Percentiles rank a stretch among this genome's conserved stretches.
phyloP scores from a whole-genome alignment of 2,888 invertebrate species.

The Pyrochroa serraticornis region DNA sequence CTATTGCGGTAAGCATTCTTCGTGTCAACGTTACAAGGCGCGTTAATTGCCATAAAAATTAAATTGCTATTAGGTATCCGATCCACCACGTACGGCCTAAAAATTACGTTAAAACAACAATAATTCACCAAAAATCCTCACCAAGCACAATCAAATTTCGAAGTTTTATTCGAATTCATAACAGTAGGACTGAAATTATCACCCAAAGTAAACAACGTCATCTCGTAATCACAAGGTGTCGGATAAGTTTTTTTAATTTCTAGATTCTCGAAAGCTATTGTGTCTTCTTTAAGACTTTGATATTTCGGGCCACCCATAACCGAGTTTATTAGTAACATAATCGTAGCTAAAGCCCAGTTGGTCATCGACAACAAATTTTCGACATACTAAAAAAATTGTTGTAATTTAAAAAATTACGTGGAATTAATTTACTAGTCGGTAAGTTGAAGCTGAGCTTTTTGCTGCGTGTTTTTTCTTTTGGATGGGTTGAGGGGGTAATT shows the following conservation, averaged over 20 bases:
- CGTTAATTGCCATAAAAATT: conserved; percentile 77
- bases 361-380: conserved; percentile 51
- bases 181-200: conserved; percentile 36
- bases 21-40: conserved; percentile 60
- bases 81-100: conserved; percentile 73
- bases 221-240: conserved; percentile 82
- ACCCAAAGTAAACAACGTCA: conserved; percentile 52
- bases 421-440: no score
- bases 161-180: conserved; percentile 33
- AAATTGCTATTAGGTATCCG: conserved; percentile 80
- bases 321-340: conserved; percentile 30
- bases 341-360: conserved; percentile 48
- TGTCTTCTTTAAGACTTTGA: conserved; percentile 45
- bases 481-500: conserved; percentile 46
- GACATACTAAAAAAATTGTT: conserved; percentile 45
- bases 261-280: conserved; percentile 66
- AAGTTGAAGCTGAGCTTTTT: no score
- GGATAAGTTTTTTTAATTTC: conserved; percentile 79
- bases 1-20: conserved; percentile 40
- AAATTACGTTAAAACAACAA: conserved; percentile 23
- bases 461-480: conserved; percentile 21
- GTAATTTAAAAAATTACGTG: no score
- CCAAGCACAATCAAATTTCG: conserved; percentile 64
- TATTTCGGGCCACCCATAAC: conserved; percentile 41
- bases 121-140: conserved; percentile 51